Evolutionary conservation across 2,888 invertebrate genomes (phyloP).

Genomic region (Cantharis rufa): DNA sequence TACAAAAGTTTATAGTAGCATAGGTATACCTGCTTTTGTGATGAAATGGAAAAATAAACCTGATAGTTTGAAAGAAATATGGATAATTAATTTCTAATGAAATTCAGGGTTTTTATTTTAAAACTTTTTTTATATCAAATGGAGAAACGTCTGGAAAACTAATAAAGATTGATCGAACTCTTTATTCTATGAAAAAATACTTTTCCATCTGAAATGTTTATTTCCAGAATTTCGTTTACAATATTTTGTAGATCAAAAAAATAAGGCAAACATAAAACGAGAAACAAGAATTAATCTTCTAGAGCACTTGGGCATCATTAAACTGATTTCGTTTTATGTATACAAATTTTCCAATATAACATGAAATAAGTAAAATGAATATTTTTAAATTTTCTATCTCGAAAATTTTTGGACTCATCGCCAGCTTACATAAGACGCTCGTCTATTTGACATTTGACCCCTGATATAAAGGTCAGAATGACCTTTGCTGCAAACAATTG

Average conservation of each 20-base stretch:
- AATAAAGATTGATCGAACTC: neutral
- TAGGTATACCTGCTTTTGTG: neutral
- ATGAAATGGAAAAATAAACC: neutral
- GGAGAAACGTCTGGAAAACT: neutral
- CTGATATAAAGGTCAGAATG: neutral
- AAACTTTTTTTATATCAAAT: neutral
- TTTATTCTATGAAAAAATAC: neutral
- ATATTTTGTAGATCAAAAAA: neutral
- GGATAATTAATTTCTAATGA: neutral
- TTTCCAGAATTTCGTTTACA: neutral
- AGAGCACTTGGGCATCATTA: neutral
- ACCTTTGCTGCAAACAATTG: neutral
- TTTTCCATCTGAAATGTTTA: neutral
- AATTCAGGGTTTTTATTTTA: neutral
- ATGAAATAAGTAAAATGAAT: neutral
- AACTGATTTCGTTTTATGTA: neutral
- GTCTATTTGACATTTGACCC: neutral
- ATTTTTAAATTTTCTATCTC: neutral
- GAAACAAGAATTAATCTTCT: neutral
- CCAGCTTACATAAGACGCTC: neutral
- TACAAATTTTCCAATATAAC: neutral
- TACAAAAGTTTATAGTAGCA: neutral
- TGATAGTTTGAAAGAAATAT: neutral
- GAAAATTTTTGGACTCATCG: neutral
- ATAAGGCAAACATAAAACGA: neutral